Evolutionary conservation across 2,113 vertebrate species (phyloP).

Genomic region (Romanogobio albipinnatus): DNA sequence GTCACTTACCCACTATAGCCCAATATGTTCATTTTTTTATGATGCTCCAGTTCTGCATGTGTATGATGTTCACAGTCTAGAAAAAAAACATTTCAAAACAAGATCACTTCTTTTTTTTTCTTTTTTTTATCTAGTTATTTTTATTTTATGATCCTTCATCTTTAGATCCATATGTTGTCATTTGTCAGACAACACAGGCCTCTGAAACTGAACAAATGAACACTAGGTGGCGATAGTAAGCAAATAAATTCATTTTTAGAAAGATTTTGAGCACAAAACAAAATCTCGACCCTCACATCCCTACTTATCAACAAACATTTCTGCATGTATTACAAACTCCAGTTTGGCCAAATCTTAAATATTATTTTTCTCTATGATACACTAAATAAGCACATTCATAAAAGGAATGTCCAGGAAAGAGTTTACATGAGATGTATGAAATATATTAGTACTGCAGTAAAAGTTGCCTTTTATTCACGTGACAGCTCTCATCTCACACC

Average conservation of each 20-base stretch:
- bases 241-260: slow-evolving; percentile 30
- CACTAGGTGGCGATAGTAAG: slow-evolving; percentile 70
- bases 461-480: not conserved
- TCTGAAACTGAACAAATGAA: not conserved
- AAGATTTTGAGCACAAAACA: not conserved
- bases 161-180: not conserved
- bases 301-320: not conserved
- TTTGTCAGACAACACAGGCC: not conserved
- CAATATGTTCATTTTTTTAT: slow-evolving; percentile 65
- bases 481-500: not conserved
- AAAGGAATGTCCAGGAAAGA: not conserved
- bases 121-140: not conserved
- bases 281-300: not conserved
- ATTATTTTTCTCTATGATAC: not conserved
- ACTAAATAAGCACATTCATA: not conserved
- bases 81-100: not conserved
- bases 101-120: not conserved
- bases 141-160: not conserved
- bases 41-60: slow-evolving; percentile 36
- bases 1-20: slow-evolving; percentile 67
- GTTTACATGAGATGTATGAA: not conserved
- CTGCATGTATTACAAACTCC: not conserved
- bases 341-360: not conserved
- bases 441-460: not conserved
- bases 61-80: slow-evolving; percentile 63